These are phyloP conservation scores for Oriolus oriolus DNA, from an alignment of 2,113 vertebrate species.

Conservation along the genomic window DNA sequence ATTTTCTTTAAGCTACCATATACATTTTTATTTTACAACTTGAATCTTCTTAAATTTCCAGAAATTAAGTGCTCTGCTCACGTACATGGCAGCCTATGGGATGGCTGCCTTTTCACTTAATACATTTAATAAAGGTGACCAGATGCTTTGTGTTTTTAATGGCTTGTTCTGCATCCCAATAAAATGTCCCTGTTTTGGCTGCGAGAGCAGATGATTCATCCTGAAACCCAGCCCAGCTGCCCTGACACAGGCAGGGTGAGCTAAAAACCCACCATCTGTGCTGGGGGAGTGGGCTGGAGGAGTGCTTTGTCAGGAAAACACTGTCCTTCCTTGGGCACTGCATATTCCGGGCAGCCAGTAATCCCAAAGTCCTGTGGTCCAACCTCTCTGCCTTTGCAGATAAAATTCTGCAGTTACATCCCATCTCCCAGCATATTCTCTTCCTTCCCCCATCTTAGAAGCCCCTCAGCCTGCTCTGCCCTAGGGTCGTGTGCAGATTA, in stretches of 20 bases:
- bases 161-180: conserved; percentile 54
- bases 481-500: background rate
- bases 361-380: background rate
- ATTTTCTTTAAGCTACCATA: background rate
- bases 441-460: background rate
- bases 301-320: conserved; percentile 34
- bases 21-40: conserved; percentile 13
- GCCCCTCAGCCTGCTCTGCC: background rate
- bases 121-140: conserved; percentile 61
- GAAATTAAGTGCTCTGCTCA: background rate
- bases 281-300: conserved; percentile 1
- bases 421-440: background rate
- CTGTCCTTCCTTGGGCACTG: background rate
- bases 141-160: conserved; percentile 64
- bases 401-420: background rate
- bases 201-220: conserved; percentile 25
- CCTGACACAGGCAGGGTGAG: conserved; percentile 43
- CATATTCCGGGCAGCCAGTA: background rate
- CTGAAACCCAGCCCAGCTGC: conserved; percentile 56
- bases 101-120: conserved; percentile 30
- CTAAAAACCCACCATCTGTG: conserved; percentile 48
- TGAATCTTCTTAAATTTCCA: background rate
- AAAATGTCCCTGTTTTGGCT: conserved; percentile 64
- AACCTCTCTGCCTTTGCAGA: background rate
- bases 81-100: background rate